Percentiles rank a stretch among this genome's conserved stretches.
Conservation (phyloP, 2,113 vertebrate species). For the Stercorarius parasiticus region DNA sequence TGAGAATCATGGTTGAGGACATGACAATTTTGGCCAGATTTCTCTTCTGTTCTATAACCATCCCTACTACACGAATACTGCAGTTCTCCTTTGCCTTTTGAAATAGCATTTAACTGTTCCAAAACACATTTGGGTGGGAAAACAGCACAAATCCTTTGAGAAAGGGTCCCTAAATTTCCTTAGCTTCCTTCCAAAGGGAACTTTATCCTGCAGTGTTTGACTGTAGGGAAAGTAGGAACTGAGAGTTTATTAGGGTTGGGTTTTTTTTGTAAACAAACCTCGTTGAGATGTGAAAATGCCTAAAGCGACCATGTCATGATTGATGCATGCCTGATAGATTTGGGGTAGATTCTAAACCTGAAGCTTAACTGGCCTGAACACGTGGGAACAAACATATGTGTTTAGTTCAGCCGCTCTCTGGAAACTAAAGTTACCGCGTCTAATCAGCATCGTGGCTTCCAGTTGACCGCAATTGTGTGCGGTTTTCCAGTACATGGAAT, state of each 20-base stretch:
- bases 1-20: too few relatives aligned
- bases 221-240: not conserved
- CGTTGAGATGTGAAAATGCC: not conserved
- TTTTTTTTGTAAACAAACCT: not conserved
- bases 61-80: fast-evolving
- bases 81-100: not conserved
- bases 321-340: not conserved
- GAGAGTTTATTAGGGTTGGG: not conserved
- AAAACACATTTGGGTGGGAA: not conserved
- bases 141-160: not conserved
- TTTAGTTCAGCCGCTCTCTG: not conserved
- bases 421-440: not conserved
- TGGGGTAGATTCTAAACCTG: not conserved
- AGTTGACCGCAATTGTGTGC: not conserved
- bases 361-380: not conserved
- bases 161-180: not conserved
- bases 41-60: not conserved
- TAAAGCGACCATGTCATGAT: fast-evolving
- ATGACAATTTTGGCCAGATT: not conserved
- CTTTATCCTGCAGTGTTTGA: not conserved
- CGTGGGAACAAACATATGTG: fast-evolving
- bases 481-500: not conserved
- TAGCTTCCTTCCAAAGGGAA: not conserved
- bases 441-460: not conserved
- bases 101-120: not conserved